Percentiles rank a stretch among this genome's conserved stretches.
Conservation (phyloP, 92 coral and sea anemone genomes). For the Siderastrea siderea region DNA sequence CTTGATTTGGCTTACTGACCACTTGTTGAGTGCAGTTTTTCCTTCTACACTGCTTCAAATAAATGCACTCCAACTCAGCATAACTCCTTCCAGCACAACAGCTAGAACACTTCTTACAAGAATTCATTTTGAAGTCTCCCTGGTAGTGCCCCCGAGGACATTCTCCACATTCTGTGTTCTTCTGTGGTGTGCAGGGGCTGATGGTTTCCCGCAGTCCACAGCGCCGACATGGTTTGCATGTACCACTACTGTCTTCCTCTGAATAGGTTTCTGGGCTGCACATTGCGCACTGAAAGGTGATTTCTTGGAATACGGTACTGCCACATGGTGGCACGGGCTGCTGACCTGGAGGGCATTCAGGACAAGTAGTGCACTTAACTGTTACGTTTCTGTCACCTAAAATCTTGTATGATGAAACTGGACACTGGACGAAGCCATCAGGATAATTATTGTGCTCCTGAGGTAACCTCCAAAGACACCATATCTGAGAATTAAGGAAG, state of each 20-base stretch:
- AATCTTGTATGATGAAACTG: background rate
- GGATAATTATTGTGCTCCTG: background rate
- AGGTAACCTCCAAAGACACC: background rate
- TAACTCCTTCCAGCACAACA: constrained; percentile 8
- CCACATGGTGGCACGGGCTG: constrained; percentile 30
- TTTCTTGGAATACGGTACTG: background rate
- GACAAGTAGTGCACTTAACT: constrained; percentile 3
- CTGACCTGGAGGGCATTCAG: constrained; percentile 6
- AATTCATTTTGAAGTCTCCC: background rate
- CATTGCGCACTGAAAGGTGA: background rate
- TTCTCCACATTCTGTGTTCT: constrained; percentile 14
- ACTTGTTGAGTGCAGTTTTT: background rate
- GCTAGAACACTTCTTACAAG: constrained; percentile 6
- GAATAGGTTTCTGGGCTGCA: constrained; percentile 2
- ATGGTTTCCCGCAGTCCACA: constrained; percentile 15
- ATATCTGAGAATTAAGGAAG: too few relatives aligned
- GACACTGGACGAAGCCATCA: background rate
- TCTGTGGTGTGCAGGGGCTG: constrained; percentile 3
- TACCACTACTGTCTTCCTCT: background rate
- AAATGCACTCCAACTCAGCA: constrained; percentile 15
- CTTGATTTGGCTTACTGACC: background rate
- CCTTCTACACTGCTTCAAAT: constrained; percentile 21
- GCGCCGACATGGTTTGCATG: constrained; percentile 4
- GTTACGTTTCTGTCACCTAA: background rate
- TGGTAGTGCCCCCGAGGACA: constrained; percentile 23